These are phyloP conservation scores for Wasmannia auropunctata DNA, from an alignment of 1,140 invertebrate species.

Conservation along the genomic window DNA sequence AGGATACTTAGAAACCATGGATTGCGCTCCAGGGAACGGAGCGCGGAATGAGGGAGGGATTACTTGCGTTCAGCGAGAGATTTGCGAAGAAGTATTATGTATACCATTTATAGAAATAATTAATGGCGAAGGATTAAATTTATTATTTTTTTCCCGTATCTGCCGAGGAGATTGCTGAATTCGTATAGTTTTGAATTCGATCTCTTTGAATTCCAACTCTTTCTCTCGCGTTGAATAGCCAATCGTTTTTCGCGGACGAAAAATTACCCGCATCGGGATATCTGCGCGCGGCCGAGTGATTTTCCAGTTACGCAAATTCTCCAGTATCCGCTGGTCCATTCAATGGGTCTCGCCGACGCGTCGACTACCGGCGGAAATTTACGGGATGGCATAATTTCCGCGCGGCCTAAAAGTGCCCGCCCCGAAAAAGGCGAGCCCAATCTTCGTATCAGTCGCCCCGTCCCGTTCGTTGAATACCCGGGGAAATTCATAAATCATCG, in stretches of 20 bases:
- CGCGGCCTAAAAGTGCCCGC: background rate
- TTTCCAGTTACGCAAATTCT: constrained; percentile 64
- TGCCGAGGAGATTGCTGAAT: background rate
- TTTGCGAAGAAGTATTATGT: background rate
- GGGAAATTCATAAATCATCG: constrained; percentile 44
- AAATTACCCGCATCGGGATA: constrained; percentile 22
- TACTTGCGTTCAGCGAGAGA: background rate
- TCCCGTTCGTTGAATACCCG: background rate
- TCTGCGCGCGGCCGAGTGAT: constrained; percentile 15
- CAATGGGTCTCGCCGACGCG: constrained; percentile 42
- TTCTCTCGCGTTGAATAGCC: background rate
- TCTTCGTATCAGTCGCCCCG: background rate
- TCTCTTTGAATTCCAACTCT: background rate
- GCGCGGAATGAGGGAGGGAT: background rate
- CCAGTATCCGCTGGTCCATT: constrained; percentile 20
- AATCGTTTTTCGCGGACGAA: background rate
- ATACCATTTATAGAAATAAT: background rate
- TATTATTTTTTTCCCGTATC: background rate
- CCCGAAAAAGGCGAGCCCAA: constrained; percentile 19
- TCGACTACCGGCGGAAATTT: constrained; percentile 60
- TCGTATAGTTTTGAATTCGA: background rate
- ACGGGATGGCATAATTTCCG: constrained; percentile 68
- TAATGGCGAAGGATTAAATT: background rate
- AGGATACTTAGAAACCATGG: background rate
- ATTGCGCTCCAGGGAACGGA: background rate